Evolutionary conservation across 1,140 invertebrate genomes (phyloP), one percentile per base, ranked within the genome.

Genomic region (Lepidostoma basale): DNA sequence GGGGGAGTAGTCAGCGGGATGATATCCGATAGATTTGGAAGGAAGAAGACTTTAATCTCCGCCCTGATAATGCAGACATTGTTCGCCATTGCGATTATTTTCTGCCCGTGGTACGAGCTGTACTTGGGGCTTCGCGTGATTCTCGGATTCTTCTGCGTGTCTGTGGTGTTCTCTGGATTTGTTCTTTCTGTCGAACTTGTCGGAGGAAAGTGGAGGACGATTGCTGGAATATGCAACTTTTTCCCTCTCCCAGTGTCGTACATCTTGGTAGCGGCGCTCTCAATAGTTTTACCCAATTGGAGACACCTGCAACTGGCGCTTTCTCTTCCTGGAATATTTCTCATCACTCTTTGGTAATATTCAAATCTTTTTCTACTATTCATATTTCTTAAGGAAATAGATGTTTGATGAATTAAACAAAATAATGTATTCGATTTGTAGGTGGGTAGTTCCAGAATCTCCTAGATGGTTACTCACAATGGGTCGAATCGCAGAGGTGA

Each of bases 361-460:
- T 20, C 22, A 47, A 25, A 22, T 12, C 2, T 3, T 8, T 47
- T 25, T 25, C 18, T 2, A 3, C 2, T 47, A 2, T 12, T 3
- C 5, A 36, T 36, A 36, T 12, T 36, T n/a, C n/a, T n/a, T n/a
- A n/a, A n/a, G n/a, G n/a, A n/a, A n/a, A n/a, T n/a, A n/a, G n/a
- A n/a, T n/a, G n/a, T n/a, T n/a, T n/a, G n/a, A n/a, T n/a, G n/a
- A n/a, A n/a, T n/a, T n/a, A n/a, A n/a, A n/a, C n/a, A n/a, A n/a
- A 36, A 1, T 6, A 5, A 36, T 1, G 5, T 14, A 3, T 22
- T 8, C 23, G 9, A 22, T 22, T 56, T 79, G 49, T 74, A 89
- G 86, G 85, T 91, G 90, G 83, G 81, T 93, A 16, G 79, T 94
- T 20, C 92, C 92, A 1, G 92, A 95, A 85, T 94, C 92, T 3